These are phyloP conservation scores for Phymastichus coffea DNA, from an alignment of 1,140 invertebrate species.

Conservation along the genomic window DNA sequence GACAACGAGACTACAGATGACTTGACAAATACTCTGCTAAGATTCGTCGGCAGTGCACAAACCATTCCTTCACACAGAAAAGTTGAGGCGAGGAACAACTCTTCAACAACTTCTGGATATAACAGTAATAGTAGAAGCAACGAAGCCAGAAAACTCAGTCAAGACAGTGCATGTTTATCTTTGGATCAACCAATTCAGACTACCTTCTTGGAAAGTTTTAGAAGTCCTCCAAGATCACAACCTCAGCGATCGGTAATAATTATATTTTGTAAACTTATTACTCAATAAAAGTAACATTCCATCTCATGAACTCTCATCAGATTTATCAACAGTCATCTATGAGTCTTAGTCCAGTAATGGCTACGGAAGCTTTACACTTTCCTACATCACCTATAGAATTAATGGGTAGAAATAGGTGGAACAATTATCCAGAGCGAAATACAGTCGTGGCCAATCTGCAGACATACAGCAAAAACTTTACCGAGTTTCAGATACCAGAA, in stretches of 20 bases:
- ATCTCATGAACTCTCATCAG: neutral
- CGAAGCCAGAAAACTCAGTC: neutral
- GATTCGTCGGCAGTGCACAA: conserved; percentile 4
- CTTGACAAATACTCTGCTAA: conserved; percentile 6
- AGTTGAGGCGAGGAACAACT: neutral
- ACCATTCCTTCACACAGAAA: neutral
- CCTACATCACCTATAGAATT: neutral
- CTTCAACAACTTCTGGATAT: neutral
- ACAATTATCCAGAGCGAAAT: neutral
- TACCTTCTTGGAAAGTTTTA: neutral
- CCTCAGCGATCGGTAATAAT: conserved; percentile 4
- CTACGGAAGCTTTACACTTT: neutral
- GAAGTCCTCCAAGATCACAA: neutral
- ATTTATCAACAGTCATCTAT: neutral
- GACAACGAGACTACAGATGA: conserved; percentile 1
- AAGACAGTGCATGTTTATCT: neutral
- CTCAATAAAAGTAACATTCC: no score
- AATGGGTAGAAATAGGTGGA: neutral
- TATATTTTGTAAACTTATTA: no score
- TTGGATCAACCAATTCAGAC: neutral
- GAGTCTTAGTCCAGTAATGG: neutral
- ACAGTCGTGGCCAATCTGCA: neutral
- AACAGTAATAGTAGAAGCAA: neutral
- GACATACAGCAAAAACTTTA: conserved; percentile 3
- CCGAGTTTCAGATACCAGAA: conserved; percentile 39